phyloP scores from a whole-genome alignment of 2,888 invertebrate genomes.

The Sarcophaga rosellei region DNA sequence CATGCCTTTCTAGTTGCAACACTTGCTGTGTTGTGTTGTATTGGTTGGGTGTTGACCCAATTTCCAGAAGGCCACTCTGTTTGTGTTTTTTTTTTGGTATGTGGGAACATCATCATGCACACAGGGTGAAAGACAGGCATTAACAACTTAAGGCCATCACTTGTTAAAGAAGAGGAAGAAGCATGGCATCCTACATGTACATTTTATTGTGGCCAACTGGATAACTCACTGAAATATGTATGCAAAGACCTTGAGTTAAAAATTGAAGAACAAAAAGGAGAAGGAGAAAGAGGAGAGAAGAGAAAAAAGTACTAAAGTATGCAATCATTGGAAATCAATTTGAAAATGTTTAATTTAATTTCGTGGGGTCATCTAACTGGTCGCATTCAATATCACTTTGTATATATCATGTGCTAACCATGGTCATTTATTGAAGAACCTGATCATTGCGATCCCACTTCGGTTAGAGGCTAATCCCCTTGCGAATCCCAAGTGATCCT shows the following conservation, averaged over 20 bases:
- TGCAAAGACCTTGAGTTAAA: neutral
- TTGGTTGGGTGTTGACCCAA: constrained; percentile 54
- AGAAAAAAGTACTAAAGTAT: too few species aligned
- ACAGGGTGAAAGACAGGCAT: constrained; percentile 6
- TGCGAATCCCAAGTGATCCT: too few species aligned
- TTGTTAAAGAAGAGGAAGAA: neutral
- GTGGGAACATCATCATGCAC: neutral
- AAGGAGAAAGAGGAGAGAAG: neutral
- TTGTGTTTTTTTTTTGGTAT: neutral
- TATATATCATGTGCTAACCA: too few species aligned
- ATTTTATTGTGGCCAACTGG: constrained; percentile 17
- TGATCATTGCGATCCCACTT: too few species aligned
- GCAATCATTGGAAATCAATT: too few species aligned
- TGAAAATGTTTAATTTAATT: too few species aligned
- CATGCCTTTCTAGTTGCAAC: too few species aligned
- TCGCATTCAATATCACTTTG: too few species aligned
- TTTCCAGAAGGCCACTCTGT: constrained; percentile 15
- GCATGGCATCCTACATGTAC: constrained; percentile 1
- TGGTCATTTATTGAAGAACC: too few species aligned
- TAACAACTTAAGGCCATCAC: constrained; percentile 43
- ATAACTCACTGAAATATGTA: neutral
- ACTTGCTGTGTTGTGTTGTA: neutral
- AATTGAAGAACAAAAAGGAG: constrained; percentile 4
- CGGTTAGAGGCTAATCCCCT: too few species aligned
- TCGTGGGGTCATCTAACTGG: too few species aligned